Evolutionary conservation across 2,113 vertebrate species (phyloP), one percentile per base, ranked within the genome.

Genomic region (Oxyruncus cristatus): DNA sequence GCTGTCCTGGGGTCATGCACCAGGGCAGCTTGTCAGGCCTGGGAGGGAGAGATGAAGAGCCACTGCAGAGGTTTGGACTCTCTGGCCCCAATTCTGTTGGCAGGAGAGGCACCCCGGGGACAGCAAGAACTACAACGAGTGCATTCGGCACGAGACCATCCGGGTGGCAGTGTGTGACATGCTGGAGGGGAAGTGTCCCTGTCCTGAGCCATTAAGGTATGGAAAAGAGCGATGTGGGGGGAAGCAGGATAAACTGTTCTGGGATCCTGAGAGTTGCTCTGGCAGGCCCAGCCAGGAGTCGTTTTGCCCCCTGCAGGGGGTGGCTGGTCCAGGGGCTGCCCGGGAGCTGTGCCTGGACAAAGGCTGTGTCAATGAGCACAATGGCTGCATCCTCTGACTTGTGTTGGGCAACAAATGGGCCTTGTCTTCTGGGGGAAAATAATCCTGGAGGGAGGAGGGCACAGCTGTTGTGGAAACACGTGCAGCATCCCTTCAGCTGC

Each of bases 81-180:
- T 89, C 32, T 76, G 52, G 14, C 53, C 72, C 73, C 22, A 82
- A 80, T 87, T 95, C 15, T 82, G 5, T 81, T 95, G 97, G 33
- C 96, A 99, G 99, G 99, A 99, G 96, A 98, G 99, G 61, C 99
- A 99, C 97, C 99, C 99, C 4, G 99, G 99, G 62, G 99, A 99
- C 98, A 99, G 99, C 96, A 99, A 99, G 98, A 99, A 99, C 97
- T 99, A 99, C 92, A 99, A 99, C 3, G 99, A 99, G 98, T 99
- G 99, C 85, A 99, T 99, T 94, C 99, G 99, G 67, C 99, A 99
- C 14, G 99, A 99, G 96, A 99, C 99, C 80, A 98, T 99, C 97
- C 98, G 99, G 41, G 99, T 99, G 52, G 99, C 99, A 1, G 99
- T 99, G 90, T 99, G 99, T 23, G 99, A 99, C 98, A 99, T 99